phyloP scores from a whole-genome alignment of 2,888 invertebrate genomes.

The Abscondita cerata region DNA sequence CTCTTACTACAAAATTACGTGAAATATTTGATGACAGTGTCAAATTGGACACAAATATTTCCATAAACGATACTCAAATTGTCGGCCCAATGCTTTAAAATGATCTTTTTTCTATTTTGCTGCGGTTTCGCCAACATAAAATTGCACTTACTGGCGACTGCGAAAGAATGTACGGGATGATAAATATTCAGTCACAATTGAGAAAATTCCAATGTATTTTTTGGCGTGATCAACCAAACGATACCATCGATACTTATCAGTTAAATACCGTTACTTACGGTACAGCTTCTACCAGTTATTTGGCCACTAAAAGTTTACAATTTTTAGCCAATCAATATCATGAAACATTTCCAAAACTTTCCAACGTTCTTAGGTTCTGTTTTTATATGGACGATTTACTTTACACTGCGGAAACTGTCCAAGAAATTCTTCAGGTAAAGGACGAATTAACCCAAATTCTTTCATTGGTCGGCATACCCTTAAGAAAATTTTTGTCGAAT shows the following conservation, averaged over 20 bases:
- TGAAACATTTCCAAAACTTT: too few relatives aligned
- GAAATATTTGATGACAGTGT: too few relatives aligned
- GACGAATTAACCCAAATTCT: conserved; percentile 3
- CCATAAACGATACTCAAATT: too few relatives aligned
- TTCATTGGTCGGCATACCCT: neutral
- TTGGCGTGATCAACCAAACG: conserved; percentile 37
- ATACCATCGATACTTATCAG: conserved; percentile 31
- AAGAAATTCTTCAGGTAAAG: too few relatives aligned
- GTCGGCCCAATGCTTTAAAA: conserved; percentile 27
- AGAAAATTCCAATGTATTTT: conserved; percentile 39
- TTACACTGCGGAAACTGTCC: too few relatives aligned
- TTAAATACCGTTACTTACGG: too few relatives aligned
- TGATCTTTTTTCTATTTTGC: conserved; percentile 35
- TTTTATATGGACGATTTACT: too few relatives aligned
- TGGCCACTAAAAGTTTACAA: conserved; percentile 34
- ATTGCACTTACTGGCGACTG: conserved; percentile 41
- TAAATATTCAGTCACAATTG: too few relatives aligned
- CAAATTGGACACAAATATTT: conserved; percentile 10
- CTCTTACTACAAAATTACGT: conserved; percentile 27
- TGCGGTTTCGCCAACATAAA: conserved; percentile 42
- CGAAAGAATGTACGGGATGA: conserved; percentile 43
- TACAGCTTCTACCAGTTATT: too few relatives aligned
- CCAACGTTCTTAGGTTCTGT: conserved; percentile 4
- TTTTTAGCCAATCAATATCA: conserved; percentile 23
- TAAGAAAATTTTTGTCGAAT: too few relatives aligned